Percentiles rank a stretch among this genome's conserved stretches.
Conservation (phyloP, 2,797 vertebrate species). For the Bucorvus abyssinicus region DNA sequence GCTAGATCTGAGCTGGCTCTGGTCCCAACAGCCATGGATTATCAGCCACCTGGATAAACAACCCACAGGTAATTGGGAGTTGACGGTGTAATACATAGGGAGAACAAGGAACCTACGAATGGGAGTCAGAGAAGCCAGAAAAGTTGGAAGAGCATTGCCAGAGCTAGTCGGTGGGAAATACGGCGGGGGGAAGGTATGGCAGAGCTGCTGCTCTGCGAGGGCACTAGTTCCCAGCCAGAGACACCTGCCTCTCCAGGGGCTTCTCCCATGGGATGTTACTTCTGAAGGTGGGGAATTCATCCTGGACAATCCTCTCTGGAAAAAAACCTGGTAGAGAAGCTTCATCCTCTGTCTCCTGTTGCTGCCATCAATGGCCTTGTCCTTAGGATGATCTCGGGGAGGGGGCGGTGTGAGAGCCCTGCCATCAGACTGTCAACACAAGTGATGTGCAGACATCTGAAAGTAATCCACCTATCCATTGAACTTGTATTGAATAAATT, state of each 20-base stretch:
- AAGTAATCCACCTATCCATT: neutral
- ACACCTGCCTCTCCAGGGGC: neutral
- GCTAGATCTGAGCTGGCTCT: neutral
- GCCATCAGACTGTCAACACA: neutral
- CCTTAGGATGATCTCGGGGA: neutral
- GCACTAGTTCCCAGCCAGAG: neutral
- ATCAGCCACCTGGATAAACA: constrained; percentile 23
- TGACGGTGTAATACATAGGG: neutral
- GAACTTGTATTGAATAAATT: neutral
- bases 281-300: neutral
- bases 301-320: neutral
- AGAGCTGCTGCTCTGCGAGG: fast-evolving
- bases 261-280: neutral
- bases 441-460: neutral
- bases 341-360: neutral
- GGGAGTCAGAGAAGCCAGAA: neutral
- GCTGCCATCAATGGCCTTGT: neutral
- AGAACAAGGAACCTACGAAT: neutral
- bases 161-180: neutral
- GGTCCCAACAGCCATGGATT: neutral
- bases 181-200: neutral
- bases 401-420: neutral
- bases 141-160: neutral
- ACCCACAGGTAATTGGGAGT: neutral
- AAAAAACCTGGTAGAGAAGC: neutral